phyloP scores from a whole-genome alignment of 2,888 invertebrate genomes.

The Muscina levida region DNA sequence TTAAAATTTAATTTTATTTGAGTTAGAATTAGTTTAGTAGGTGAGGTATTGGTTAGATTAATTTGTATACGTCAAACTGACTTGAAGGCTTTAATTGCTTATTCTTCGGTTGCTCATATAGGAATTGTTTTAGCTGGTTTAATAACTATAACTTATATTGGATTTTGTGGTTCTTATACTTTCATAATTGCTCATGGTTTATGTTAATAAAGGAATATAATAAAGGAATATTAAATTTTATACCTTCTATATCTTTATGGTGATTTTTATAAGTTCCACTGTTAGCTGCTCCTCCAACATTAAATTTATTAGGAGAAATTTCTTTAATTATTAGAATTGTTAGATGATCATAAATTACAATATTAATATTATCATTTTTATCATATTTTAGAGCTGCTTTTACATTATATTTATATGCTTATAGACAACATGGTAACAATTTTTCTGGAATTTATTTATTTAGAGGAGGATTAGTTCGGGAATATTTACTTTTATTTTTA shows the following conservation, averaged over 20 bases:
- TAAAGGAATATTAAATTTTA: conserved; percentile 83
- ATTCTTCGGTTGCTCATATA: conserved; percentile 85
- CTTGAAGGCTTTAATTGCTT: conserved; percentile 86
- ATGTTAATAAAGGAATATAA: conserved; percentile 84
- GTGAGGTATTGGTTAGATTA: conserved; percentile 83
- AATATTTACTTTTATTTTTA: conserved; percentile 83
- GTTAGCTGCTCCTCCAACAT: conserved; percentile 84
- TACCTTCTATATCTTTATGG: conserved; percentile 82
- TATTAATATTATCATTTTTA: conserved; percentile 82
- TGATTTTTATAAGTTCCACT: conserved; percentile 84
- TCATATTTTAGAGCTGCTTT: conserved; percentile 85
- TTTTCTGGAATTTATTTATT: conserved; percentile 81
- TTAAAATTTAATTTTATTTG: conserved; percentile 81
- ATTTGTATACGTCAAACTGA: conserved; percentile 86
- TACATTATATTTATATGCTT: conserved; percentile 84
- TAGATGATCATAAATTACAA: conserved; percentile 80
- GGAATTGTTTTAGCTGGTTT: conserved; percentile 83
- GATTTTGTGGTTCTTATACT: conserved; percentile 81
- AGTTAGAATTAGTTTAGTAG: conserved; percentile 82
- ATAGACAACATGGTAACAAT: conserved; percentile 83
- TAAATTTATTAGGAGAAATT: conserved; percentile 85
- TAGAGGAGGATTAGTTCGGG: conserved; percentile 81
- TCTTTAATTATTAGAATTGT: conserved; percentile 83
- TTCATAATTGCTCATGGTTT: conserved; percentile 85
- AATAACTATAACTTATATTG: conserved; percentile 82